Evolutionary conservation across 2,888 invertebrate species (phyloP).

Genomic region (Phengaris alcon): DNA sequence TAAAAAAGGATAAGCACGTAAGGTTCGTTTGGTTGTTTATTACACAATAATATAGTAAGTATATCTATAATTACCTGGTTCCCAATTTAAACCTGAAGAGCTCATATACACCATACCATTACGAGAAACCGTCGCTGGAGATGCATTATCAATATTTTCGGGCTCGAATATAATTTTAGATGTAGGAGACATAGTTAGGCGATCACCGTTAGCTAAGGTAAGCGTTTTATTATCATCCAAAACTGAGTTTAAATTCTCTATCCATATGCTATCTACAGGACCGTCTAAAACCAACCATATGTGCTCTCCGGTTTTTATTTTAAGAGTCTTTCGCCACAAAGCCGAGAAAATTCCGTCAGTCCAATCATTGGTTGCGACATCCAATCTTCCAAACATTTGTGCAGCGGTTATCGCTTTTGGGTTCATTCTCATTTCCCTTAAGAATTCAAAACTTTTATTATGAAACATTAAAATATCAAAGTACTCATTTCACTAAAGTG

Average conservation of each 20-base stretch:
- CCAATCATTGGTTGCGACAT: constrained; percentile 99
- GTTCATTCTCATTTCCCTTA: constrained; percentile 97
- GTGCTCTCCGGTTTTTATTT: constrained; percentile 91
- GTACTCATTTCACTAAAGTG: background rate
- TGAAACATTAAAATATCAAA: background rate
- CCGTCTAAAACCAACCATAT: constrained; percentile 97
- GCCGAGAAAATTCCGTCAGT: constrained; percentile 99
- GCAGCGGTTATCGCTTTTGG: constrained; percentile 98
- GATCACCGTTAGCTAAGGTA: constrained; percentile 96
- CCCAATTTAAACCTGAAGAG: constrained; percentile 95
- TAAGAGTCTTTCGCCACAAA: constrained; percentile 95
- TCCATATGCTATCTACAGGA: constrained; percentile 98
- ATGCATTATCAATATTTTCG: constrained; percentile 98
- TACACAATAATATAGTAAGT: no score
- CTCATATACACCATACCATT: constrained; percentile 99
- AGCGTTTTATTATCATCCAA: constrained; percentile 97
- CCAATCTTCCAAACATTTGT: constrained; percentile 97
- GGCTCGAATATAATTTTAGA: constrained; percentile 98
- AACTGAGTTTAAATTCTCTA: constrained; percentile 98
- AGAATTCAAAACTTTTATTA: constrained; percentile 31
- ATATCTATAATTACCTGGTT: constrained; percentile 79
- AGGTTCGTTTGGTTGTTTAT: no score
- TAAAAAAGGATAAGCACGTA: no score
- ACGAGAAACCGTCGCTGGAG: constrained; percentile 96
- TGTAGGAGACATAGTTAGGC: constrained; percentile 94